Percentiles rank a stretch among this genome's conserved stretches.
phyloP scores from a whole-genome alignment of 2,797 vertebrate species.

The Lophius americanus region DNA sequence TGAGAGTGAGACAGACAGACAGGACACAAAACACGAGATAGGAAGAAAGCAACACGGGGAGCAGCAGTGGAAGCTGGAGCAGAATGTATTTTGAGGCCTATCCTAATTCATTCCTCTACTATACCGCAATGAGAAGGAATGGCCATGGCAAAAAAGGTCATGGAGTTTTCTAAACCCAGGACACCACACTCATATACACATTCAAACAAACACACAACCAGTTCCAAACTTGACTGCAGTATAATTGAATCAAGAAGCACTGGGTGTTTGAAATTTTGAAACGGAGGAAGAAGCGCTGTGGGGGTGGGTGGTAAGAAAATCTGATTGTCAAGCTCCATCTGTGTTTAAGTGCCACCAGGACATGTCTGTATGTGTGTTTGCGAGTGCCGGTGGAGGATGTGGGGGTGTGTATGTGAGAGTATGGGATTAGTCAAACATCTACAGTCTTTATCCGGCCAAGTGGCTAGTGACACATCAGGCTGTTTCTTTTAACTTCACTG shows the following conservation, averaged over 20 bases:
- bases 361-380: neutral
- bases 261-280: constrained; percentile 67
- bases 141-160: constrained; percentile 41
- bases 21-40: constrained; percentile 23
- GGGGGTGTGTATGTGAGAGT: constrained; percentile 24
- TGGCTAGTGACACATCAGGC: constrained; percentile 11
- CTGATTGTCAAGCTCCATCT: constrained; percentile 41
- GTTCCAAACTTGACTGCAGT: constrained; percentile 46
- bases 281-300: constrained; percentile 20
- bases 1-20: constrained; percentile 54
- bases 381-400: constrained; percentile 7
- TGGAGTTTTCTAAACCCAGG: too few relatives aligned
- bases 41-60: constrained; percentile 38
- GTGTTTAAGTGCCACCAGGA: neutral
- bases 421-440: constrained; percentile 36
- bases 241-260: constrained; percentile 69
- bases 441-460: constrained; percentile 11
- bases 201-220: constrained; percentile 28
- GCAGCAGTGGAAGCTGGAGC: constrained; percentile 38
- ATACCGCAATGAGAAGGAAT: constrained; percentile 63
- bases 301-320: constrained; percentile 41
- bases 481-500: constrained; percentile 25
- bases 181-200: constrained; percentile 10
- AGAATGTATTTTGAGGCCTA: constrained; percentile 56
- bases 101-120: constrained; percentile 29